Evolutionary conservation across 2,113 vertebrate species (phyloP), one percentile per base, ranked within the genome.

Genomic region (Odobenus rosmarus): DNA sequence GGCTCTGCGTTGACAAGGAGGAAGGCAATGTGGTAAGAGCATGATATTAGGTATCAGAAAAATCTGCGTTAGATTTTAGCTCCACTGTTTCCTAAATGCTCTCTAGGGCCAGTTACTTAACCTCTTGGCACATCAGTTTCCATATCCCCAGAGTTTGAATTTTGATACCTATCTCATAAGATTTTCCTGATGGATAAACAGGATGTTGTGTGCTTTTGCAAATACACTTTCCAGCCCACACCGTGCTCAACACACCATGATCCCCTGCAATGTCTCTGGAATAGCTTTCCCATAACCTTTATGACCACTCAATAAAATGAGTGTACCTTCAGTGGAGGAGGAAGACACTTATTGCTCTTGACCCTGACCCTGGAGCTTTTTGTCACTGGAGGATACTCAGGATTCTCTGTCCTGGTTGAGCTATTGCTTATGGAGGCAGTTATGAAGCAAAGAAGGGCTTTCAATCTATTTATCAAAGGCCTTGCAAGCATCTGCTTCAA

Each of bases 401-500:
- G 19, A 18, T 53, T 95, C 33, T 62, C 14, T 51, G 42, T 21
- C 4, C 12, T 49, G 5, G 26, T n/a, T 61, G 51, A 71, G n/a
- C 8, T 88, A 71, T 79, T 95, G 88, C 93, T 93, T 95, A 96
- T 0, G 0, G 88, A 98, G 46, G 88, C 77, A 76, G 88, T 96
- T 96, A 98, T 94, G 77, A 95, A 96, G 51, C 53, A 91, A 79
- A 94, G 31, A 81, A 90, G 71, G 57, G 4, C 7, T 95, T 93
- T 93, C 85, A 91, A 94, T 96, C 85, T 96, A 39, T 79, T 96
- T 96, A 91, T 97, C 90, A 97, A 96, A 96, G 33, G 36, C 16
- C 92, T 94, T 96, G 76, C 71, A 77, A 92, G 61, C 77, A 71
- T 90, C 77, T 96, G 74, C 81, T 96, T 94, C 92, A 96, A 96